Conservation (phyloP, 2,888 invertebrate genomes). For the Ormia ochracea region DNA sequence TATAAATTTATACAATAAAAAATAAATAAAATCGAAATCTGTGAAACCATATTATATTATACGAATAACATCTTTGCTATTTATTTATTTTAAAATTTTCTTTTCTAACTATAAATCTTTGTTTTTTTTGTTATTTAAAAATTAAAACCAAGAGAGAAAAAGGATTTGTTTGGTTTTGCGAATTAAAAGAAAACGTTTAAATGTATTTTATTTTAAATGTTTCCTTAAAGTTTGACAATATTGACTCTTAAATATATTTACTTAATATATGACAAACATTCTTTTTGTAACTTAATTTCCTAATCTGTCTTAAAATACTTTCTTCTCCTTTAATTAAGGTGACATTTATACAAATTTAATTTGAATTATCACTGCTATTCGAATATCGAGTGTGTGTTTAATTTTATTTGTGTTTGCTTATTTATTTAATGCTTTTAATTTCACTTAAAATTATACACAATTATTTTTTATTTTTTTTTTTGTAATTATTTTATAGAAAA, state of each 20-base stretch:
- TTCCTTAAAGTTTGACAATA: not conserved
- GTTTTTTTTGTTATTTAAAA: not conserved
- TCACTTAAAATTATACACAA: constrained; percentile 26
- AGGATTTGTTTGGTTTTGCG: not conserved
- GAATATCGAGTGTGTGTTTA: not conserved
- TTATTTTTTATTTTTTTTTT: constrained; percentile 6
- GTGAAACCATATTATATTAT: constrained; percentile 43
- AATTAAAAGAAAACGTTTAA: not conserved
- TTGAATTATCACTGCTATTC: constrained; percentile 41
- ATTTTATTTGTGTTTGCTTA: not conserved
- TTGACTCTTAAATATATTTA: constrained; percentile 3
- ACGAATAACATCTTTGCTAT: not conserved
- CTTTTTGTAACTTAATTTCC: not conserved
- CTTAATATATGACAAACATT: constrained; percentile 38
- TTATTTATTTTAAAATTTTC: not conserved
- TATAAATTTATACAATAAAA: not conserved
- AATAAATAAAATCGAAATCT: not conserved
- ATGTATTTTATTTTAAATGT: not conserved
- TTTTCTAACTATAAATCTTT: constrained; percentile 33
- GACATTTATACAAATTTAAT: constrained; percentile 51
- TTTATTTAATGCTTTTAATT: not conserved
- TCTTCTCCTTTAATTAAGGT: not conserved
- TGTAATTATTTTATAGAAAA: constrained; percentile 30
- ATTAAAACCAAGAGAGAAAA: not conserved
- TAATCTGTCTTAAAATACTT: not conserved